Evolutionary conservation across 2,113 vertebrate species (phyloP).

Genomic region (Callipepla squamata): DNA sequence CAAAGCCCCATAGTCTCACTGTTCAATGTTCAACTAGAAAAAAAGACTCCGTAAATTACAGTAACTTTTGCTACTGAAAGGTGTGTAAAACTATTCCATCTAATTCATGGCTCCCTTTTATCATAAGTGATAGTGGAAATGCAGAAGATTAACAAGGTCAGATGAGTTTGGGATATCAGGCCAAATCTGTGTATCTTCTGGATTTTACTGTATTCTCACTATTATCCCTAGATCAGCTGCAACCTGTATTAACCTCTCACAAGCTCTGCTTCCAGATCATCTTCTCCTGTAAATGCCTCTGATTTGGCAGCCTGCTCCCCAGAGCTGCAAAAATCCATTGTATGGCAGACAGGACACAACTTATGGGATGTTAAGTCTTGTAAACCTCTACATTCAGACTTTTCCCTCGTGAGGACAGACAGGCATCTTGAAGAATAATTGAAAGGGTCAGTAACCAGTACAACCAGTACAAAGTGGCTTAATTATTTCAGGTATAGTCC

Average conservation of each 20-base stretch:
- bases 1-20: slow-evolving; percentile 16
- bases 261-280: neutral
- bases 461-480: neutral
- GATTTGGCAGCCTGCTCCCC: neutral
- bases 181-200: slow-evolving; percentile 43
- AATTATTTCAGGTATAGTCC: neutral
- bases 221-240: neutral
- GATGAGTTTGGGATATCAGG: slow-evolving; percentile 51
- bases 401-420: neutral
- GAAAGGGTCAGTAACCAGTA: neutral
- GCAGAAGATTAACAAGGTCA: slow-evolving; percentile 62
- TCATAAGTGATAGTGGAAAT: slow-evolving; percentile 59
- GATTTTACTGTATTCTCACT: neutral
- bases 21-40: neutral
- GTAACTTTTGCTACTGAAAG: slow-evolving; percentile 42
- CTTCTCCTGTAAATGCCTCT: neutral
- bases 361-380: neutral
- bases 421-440: neutral
- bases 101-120: slow-evolving; percentile 57
- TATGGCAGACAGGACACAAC: neutral
- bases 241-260: accelerated
- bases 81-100: slow-evolving; percentile 52
- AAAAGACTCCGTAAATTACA: slow-evolving; percentile 29
- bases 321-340: neutral
- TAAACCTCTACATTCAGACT: neutral